Evolutionary conservation across 2,888 invertebrate genomes (phyloP), one percentile per base, ranked within the genome.

Genomic region (Nipponacmea schrenckii): DNA sequence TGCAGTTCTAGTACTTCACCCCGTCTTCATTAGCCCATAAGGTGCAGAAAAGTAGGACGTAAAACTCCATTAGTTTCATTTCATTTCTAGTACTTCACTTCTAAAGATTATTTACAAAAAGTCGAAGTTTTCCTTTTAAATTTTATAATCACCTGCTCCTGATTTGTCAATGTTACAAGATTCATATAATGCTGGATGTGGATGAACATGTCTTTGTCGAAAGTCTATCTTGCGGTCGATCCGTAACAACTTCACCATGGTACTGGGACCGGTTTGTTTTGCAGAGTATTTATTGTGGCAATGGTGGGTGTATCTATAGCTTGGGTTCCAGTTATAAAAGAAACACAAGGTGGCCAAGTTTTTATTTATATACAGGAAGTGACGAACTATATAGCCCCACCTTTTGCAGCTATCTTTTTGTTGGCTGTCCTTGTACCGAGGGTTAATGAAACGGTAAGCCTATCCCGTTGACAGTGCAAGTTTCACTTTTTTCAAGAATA

Each of bases 321-420:
- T 14, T 86, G 86, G 86, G 84, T 86, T 14, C 86, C 86, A 0
- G 81, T 86, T 20, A 78, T 86, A 46, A 85, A 86, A 70, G 83
- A 85, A 74, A 82, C 81, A 39, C 84, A 85, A 68, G 84, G 85
- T 3, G 84, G 84, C 1, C 86, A 86, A 68, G 77, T 86, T 12
- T 86, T 84, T 72, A 83, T 86, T 44, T 86, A 86, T 76, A 86
- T 86, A 56, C 85, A 86, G 70, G 85, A 84, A 74, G 82, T 86
- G 62, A 83, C 84, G n/a, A 79, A 83, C 76, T 86, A 86, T 72
- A 77, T 86, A 24, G 84, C 85, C 1, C 86, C 86, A 8, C 86
- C 86, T 2, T 81, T 86, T 65, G 83, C 85, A 20, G 81, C 82
- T 20, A 77, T 85, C n/a, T 86, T 81, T 69, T 76, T 86, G 10